A percentile compares a stretch with the other conserved stretches of the same genome.
phyloP scores from a whole-genome alignment of 2,797 vertebrate genomes.

The Catharus ustulatus region DNA sequence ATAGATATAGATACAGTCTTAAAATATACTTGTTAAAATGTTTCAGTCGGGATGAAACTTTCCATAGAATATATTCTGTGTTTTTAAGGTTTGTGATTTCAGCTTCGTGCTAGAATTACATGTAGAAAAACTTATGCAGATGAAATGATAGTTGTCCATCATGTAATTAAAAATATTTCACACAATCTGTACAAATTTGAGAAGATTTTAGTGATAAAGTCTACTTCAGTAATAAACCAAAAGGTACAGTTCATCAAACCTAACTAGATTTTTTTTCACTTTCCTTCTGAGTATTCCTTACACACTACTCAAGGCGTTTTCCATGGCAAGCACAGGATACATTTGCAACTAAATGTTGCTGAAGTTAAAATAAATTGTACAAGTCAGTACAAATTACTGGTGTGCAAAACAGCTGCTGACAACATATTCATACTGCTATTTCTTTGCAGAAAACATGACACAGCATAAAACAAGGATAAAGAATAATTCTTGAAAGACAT shows the following conservation, averaged over 20 bases:
- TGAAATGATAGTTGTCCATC: neutral
- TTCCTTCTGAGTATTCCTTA: neutral
- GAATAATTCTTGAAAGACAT: neutral
- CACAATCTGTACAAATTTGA: neutral
- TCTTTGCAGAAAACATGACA: neutral
- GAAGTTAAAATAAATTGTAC: neutral
- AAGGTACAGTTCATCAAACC: fast-evolving
- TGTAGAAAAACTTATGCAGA: neutral
- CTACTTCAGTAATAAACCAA: neutral
- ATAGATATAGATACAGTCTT: too few relatives aligned
- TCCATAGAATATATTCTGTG: neutral
- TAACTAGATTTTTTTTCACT: neutral
- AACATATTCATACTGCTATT: neutral
- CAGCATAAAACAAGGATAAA: neutral
- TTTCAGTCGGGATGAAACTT: fast-evolving
- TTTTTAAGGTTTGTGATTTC: neutral
- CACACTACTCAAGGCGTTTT: neutral
- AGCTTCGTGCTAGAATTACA: neutral
- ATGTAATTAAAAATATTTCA: neutral
- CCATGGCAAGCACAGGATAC: fast-evolving
- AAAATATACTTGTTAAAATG: neutral
- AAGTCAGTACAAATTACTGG: neutral
- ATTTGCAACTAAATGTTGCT: neutral
- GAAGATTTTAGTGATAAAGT: neutral
- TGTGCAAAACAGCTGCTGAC: neutral